Conservation (phyloP, 1,140 invertebrate genomes). For the Pentalonia nigronervosa region DNA sequence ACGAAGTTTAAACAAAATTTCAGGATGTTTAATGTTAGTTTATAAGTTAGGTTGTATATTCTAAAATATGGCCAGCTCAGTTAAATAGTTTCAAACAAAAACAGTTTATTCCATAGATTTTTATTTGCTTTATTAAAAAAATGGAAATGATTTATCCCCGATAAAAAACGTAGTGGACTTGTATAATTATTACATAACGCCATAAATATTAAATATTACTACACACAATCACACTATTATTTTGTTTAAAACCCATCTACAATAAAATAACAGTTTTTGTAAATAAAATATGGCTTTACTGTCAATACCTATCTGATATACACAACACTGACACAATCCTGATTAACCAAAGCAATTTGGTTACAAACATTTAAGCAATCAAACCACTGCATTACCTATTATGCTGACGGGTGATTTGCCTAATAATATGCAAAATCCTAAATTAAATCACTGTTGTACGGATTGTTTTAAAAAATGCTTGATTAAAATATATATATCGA, state of each 20-base stretch:
- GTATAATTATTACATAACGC: no score
- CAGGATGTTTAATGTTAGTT: background rate
- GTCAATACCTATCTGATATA: background rate
- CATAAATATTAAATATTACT: background rate
- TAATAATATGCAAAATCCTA: background rate
- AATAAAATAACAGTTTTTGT: background rate
- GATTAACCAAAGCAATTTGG: background rate
- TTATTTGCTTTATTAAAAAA: background rate
- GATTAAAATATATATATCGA: background rate
- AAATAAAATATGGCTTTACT: background rate
- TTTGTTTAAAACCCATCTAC: background rate
- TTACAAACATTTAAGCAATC: background rate
- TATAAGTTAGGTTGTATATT: no score
- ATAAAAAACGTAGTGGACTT: background rate
- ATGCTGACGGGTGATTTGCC: background rate
- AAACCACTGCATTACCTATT: background rate
- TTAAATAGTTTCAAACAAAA: background rate
- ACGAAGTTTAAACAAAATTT: background rate
- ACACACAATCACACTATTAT: background rate
- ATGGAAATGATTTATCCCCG: background rate
- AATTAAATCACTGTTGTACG: background rate
- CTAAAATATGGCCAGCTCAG: background rate
- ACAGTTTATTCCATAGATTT: background rate
- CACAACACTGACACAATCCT: background rate
- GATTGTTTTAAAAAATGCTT: background rate